phyloP scores from a whole-genome alignment of 2,888 invertebrate species.

The Amblyjoppa proteus region DNA sequence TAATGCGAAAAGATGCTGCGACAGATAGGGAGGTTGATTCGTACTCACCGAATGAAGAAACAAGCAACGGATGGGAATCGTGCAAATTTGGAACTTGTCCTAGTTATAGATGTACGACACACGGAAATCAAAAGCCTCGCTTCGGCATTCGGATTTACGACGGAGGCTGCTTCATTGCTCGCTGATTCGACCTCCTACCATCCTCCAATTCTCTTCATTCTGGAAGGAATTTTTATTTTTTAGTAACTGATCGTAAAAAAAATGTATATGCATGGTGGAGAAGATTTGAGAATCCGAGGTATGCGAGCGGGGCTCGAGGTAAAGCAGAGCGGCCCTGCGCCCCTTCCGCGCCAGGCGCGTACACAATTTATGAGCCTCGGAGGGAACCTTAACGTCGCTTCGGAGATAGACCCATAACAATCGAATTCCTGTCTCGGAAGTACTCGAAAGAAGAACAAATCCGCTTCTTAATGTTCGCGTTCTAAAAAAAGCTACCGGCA shows the following conservation, averaged over 20 bases:
- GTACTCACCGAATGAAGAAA: neutral
- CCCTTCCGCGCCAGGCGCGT: constrained; percentile 68
- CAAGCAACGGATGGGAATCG: neutral
- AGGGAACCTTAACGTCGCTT: constrained; percentile 24
- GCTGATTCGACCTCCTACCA: neutral
- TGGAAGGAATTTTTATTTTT: neutral
- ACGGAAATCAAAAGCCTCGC: neutral
- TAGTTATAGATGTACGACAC: neutral
- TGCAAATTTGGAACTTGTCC: neutral
- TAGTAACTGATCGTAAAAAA: neutral
- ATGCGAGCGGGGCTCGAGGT: constrained; percentile 36
- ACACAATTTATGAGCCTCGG: constrained; percentile 52
- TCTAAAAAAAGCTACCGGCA: neutral
- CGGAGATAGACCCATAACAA: constrained; percentile 8
- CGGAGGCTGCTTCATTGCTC: neutral
- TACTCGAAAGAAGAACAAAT: neutral
- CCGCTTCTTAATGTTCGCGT: neutral
- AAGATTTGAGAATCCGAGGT: neutral
- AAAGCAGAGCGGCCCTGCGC: constrained; percentile 51
- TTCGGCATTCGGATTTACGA: neutral
- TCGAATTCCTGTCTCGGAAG: constrained; percentile 32
- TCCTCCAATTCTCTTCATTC: neutral
- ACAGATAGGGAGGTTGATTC: neutral
- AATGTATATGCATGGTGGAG: neutral
- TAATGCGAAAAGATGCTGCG: neutral